Evolutionary conservation across 2,797 vertebrate genomes (phyloP).

Genomic region (Anolis apletophallus): DNA sequence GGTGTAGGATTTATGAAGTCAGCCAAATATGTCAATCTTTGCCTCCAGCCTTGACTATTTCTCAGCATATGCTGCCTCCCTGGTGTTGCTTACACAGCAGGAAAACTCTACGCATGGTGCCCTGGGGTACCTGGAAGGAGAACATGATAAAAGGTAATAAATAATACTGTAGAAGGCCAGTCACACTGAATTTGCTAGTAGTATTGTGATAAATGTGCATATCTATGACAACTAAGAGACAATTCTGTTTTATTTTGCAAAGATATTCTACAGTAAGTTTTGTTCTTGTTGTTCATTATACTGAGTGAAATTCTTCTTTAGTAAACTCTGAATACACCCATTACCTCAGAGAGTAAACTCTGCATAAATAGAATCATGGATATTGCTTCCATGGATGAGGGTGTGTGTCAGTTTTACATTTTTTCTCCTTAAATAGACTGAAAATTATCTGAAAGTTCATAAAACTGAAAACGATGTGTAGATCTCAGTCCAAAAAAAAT

Average conservation of each 20-base stretch:
- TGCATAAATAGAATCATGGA: no score
- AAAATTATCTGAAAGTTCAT: slow-evolving; percentile 29
- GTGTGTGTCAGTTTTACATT: neutral
- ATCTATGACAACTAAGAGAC: neutral
- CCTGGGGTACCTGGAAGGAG: neutral
- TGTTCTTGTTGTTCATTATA: slow-evolving; percentile 18
- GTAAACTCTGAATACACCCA: slow-evolving; percentile 23
- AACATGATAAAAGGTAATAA: neutral
- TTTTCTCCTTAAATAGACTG: rapidly evolving
- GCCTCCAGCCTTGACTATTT: neutral
- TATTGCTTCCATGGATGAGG: no score
- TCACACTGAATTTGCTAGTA: neutral
- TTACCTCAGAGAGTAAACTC: slow-evolving; percentile 9
- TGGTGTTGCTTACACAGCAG: neutral
- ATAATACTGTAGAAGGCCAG: neutral
- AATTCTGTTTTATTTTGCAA: slow-evolving; percentile 32
- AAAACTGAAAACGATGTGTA: neutral
- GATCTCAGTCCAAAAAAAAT: neutral
- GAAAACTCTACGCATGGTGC: neutral
- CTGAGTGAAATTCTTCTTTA: neutral
- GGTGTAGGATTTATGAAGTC: neutral
- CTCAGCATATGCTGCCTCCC: neutral
- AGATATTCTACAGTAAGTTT: neutral
- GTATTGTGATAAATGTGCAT: neutral
- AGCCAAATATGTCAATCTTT: no score